Percentiles rank a stretch among this genome's conserved stretches.
Conservation (phyloP, 2,888 invertebrate genomes). For the Carterocephalus palaemon region DNA sequence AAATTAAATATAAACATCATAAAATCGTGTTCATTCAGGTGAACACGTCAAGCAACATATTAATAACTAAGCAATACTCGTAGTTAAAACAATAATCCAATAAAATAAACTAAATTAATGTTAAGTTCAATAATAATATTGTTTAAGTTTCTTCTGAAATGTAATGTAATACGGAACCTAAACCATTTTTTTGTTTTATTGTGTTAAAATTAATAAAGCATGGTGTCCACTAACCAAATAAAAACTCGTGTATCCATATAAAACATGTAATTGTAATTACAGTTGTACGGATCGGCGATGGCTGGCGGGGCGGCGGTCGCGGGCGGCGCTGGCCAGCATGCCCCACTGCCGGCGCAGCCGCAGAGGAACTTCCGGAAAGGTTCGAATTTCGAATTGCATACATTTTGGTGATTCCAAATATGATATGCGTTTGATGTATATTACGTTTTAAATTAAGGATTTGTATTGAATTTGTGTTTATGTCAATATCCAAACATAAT, state of each 20-base stretch:
- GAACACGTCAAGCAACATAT: too few relatives aligned
- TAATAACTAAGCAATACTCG: too few relatives aligned
- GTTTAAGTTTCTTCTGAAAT: too few relatives aligned
- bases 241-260: not conserved
- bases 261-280: constrained; percentile 13
- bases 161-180: too few relatives aligned
- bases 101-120: too few relatives aligned
- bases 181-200: too few relatives aligned
- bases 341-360: constrained; percentile 62
- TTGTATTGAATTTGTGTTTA: not conserved
- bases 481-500: not conserved
- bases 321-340: constrained; percentile 66
- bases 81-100: too few relatives aligned
- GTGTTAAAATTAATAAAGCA: too few relatives aligned
- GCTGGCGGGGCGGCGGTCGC: constrained; percentile 58
- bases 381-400: constrained; percentile 31
- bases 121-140: too few relatives aligned
- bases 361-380: constrained; percentile 67
- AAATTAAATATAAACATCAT: too few relatives aligned
- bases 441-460: not conserved
- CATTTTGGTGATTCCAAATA: not conserved
- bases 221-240: too few relatives aligned
- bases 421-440: not conserved
- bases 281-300: constrained; percentile 66
- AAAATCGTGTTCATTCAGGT: too few relatives aligned